phyloP scores from a whole-genome alignment of 64 coral and sea anemone genomes.

The Montipora sp. region DNA sequence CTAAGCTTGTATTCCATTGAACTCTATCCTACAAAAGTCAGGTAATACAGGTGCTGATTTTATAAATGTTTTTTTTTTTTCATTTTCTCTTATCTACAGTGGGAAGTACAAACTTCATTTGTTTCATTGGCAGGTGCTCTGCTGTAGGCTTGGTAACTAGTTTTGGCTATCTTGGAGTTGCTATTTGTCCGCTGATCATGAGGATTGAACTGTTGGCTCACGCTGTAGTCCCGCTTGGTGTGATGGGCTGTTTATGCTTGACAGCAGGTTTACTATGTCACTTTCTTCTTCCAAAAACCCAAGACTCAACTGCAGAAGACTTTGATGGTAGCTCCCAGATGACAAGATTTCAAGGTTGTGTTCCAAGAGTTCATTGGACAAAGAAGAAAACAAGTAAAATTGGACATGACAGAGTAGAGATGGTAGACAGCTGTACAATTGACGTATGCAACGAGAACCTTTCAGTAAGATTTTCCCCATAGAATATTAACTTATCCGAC shows the following conservation, averaged over 20 bases:
- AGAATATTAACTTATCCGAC: not conserved
- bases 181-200: constrained; percentile 56
- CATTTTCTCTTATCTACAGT: not conserved
- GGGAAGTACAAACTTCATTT: not conserved
- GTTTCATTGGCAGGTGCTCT: constrained; percentile 26
- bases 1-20: constrained; percentile 59
- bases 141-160: constrained; percentile 37
- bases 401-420: not conserved
- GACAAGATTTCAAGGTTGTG: not conserved
- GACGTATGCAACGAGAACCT: not conserved
- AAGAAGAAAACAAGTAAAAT: not conserved
- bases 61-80: not conserved
- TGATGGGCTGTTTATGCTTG: constrained; percentile 49
- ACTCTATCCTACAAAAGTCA: constrained; percentile 52
- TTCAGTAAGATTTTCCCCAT: not conserved
- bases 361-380: constrained; percentile 1
- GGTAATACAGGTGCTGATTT: constrained; percentile 6
- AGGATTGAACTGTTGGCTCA: constrained; percentile 4
- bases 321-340: constrained; percentile 12
- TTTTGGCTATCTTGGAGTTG: constrained; percentile 34
- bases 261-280: constrained; percentile 16
- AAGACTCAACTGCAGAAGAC: not conserved
- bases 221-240: constrained; percentile 46
- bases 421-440: not conserved
- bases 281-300: constrained; percentile 52